Evolutionary conservation across 2,888 invertebrate species (phyloP).

Genomic region (Gryllus longicercus): DNA sequence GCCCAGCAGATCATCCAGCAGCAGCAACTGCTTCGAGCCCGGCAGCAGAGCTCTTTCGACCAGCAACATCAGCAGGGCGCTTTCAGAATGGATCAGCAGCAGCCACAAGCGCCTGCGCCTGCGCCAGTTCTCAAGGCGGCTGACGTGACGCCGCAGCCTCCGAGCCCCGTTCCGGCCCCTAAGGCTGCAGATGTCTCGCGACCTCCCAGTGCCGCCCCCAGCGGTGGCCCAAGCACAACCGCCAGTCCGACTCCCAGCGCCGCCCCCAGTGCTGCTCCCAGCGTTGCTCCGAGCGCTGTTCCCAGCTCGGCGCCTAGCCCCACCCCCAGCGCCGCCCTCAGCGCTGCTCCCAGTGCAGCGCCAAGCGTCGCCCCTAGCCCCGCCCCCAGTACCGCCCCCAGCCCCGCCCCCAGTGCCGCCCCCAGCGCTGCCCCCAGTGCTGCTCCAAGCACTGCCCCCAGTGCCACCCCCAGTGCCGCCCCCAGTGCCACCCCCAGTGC

Average conservation of each 20-base stretch:
- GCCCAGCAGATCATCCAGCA: not conserved
- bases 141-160: not conserved
- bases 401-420: no score
- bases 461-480: not conserved
- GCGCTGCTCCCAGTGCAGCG: not conserved
- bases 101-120: not conserved
- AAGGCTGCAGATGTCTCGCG: no score
- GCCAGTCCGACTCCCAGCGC: not conserved
- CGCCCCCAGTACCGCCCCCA: not conserved
- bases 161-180: not conserved
- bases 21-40: no score
- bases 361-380: not conserved
- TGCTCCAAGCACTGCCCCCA: not conserved
- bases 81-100: constrained; percentile 1
- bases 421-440: not conserved
- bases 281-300: not conserved
- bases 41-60: not conserved
- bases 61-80: not conserved
- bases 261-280: not conserved
- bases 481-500: not conserved
- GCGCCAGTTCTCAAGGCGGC: not conserved
- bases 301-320: not conserved
- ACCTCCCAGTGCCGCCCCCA: not conserved
- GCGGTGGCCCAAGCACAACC: not conserved
- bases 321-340: not conserved